These are phyloP conservation scores for Troides oblongomaculatus DNA, from an alignment of 2,888 invertebrate species.

Conservation along the genomic window DNA sequence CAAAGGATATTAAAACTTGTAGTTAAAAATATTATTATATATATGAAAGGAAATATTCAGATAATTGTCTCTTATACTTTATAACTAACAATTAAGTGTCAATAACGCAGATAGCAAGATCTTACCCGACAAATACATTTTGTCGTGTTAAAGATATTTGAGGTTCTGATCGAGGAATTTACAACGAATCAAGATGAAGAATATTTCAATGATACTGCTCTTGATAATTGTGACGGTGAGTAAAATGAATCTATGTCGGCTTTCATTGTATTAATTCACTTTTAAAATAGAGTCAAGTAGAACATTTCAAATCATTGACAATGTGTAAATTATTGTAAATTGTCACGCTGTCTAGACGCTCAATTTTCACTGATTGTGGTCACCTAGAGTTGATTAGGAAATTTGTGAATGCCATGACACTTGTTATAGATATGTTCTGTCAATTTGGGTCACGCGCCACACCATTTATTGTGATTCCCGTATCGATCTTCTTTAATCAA, in stretches of 20 bases:
- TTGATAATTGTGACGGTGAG: constrained; percentile 55
- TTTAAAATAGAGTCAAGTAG: constrained; percentile 35
- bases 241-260: constrained; percentile 31
- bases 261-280: constrained; percentile 15
- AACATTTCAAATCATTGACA: constrained; percentile 39
- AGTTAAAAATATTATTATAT: too few species aligned
- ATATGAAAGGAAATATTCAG: constrained; percentile 37
- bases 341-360: constrained; percentile 62
- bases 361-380: constrained; percentile 58
- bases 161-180: constrained; percentile 41
- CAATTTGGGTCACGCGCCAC: constrained; percentile 52
- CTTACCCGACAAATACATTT: constrained; percentile 64
- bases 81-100: constrained; percentile 30
- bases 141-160: constrained; percentile 55
- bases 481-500: constrained; percentile 25
- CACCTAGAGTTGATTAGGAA: constrained; percentile 56
- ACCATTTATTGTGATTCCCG: constrained; percentile 40
- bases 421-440: constrained; percentile 38
- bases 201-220: constrained; percentile 40
- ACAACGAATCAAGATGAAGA: constrained; percentile 52
- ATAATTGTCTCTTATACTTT: constrained; percentile 14
- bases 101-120: constrained; percentile 43
- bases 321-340: constrained; percentile 56
- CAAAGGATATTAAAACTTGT: too few species aligned
- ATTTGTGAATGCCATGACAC: constrained; percentile 40